Conservation (phyloP, 2,797 vertebrate genomes). For the Enteromius thamalakanensis region DNA sequence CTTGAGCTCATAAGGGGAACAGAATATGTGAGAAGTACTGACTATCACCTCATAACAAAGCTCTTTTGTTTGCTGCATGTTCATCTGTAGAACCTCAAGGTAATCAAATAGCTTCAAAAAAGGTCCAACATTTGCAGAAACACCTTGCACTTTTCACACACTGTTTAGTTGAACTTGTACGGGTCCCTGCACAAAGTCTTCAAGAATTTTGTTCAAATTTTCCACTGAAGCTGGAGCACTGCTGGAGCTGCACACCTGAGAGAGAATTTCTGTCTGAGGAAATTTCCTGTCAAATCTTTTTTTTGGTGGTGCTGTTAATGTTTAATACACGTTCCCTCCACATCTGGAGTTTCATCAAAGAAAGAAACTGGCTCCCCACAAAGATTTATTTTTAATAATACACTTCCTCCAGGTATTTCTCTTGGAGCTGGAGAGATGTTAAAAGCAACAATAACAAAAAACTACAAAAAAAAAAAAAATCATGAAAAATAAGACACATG, state of each 20-base stretch:
- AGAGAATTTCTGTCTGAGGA: constrained; percentile 31
- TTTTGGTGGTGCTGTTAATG: no score
- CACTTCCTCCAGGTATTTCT: no score
- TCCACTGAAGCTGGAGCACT: background rate
- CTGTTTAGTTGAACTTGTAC: constrained; percentile 25
- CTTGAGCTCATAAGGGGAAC: background rate
- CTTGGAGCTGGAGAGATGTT: no score
- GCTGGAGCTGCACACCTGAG: constrained; percentile 7
- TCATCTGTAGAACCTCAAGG: constrained; percentile 34
- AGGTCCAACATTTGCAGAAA: constrained; percentile 32
- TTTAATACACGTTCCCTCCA: no score
- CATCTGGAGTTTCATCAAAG: no score
- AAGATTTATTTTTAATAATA: no score
- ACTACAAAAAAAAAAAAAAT: no score
- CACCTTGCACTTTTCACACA: constrained; percentile 43
- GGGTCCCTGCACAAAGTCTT: background rate
- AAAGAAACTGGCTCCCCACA: no score
- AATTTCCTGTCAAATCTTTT: no score
- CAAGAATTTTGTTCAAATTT: background rate
- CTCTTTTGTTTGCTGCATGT: constrained; percentile 34
- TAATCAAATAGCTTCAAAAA: constrained; percentile 44
- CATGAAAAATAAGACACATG: no score
- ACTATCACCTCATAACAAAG: constrained; percentile 10
- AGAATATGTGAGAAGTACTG: background rate
- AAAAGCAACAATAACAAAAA: no score